Conservation (phyloP, 2,888 invertebrate genomes). For the Cosmia pyralina region DNA sequence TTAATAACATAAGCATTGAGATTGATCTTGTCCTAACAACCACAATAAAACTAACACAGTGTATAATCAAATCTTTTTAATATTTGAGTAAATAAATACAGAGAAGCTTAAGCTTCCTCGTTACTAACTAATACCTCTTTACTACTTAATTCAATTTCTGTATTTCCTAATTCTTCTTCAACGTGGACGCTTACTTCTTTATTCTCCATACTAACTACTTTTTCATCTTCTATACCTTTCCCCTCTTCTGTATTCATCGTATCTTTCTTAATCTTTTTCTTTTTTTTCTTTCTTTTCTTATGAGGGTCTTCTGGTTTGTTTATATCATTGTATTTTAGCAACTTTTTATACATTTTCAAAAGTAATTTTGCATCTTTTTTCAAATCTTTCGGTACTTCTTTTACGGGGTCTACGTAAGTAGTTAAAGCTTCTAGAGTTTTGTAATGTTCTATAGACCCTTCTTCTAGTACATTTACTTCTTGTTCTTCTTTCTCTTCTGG, state of each 20-base stretch:
- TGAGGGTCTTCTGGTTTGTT: slow-evolving; percentile 74
- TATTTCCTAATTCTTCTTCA: slow-evolving; percentile 2
- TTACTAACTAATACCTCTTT: neutral
- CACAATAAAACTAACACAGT: neutral
- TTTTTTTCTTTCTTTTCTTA: slow-evolving; percentile 81
- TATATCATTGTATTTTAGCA: slow-evolving; percentile 84
- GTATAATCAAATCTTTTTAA: neutral
- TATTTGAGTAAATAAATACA: neutral
- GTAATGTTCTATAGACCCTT: slow-evolving; percentile 90
- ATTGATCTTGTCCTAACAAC: neutral
- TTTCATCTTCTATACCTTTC: neutral
- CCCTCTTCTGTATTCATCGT: neutral
- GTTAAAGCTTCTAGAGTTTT: slow-evolving; percentile 83
- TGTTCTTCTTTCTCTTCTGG: slow-evolving; percentile 41
- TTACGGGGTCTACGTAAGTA: slow-evolving; percentile 80
- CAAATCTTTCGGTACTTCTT: slow-evolving; percentile 72
- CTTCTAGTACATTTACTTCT: slow-evolving; percentile 64
- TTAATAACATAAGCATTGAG: too few species aligned
- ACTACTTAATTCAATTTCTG: neutral
- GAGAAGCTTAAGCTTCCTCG: neutral
- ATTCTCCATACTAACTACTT: neutral
- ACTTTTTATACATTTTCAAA: slow-evolving; percentile 86
- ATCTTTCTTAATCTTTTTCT: slow-evolving; percentile 58
- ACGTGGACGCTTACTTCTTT: neutral
- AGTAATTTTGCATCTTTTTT: slow-evolving; percentile 86